Evolutionary conservation across 2,888 invertebrate genomes (phyloP).

Genomic region (Eulithis testata): DNA sequence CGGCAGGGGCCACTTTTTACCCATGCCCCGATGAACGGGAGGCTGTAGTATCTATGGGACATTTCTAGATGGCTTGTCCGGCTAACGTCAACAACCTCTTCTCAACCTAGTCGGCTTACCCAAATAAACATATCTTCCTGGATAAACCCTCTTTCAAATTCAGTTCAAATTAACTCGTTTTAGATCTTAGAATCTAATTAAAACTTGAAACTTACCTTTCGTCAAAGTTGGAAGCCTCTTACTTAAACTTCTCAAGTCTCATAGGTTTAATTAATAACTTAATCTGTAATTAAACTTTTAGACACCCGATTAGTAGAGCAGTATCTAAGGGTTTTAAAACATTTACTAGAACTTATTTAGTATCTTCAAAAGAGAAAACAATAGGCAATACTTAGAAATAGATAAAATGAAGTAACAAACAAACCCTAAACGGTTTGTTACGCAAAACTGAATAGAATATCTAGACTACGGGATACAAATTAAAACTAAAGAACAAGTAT

Average conservation of each 20-base stretch:
- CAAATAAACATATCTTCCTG: not conserved
- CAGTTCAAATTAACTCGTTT: slow-evolving; percentile 8
- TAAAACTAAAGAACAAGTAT: too few species aligned
- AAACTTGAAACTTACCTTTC: slow-evolving; percentile 19
- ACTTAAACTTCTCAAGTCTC: slow-evolving; percentile 11
- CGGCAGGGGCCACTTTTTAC: too few species aligned
- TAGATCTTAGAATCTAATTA: slow-evolving; percentile 13
- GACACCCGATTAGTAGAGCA: slow-evolving; percentile 8
- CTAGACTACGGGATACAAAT: too few species aligned
- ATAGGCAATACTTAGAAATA: not conserved
- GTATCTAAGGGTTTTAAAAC: not conserved
- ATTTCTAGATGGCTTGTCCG: too few species aligned
- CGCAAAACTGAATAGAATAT: not conserved
- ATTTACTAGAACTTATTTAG: not conserved
- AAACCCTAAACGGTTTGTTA: too few species aligned
- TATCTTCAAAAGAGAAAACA: not conserved
- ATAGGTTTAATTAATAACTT: slow-evolving; percentile 33
- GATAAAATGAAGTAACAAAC: not conserved
- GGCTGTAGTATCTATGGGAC: too few species aligned
- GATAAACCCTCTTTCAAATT: not conserved
- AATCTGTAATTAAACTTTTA: slow-evolving; percentile 32
- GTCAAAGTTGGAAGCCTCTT: slow-evolving; percentile 30
- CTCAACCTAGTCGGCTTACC: too few species aligned
- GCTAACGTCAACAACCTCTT: too few species aligned
- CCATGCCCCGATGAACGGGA: too few species aligned